Base-by-base conservation (phyloP, 1,140 invertebrate species). In the Ceratitis capitata region DNA sequence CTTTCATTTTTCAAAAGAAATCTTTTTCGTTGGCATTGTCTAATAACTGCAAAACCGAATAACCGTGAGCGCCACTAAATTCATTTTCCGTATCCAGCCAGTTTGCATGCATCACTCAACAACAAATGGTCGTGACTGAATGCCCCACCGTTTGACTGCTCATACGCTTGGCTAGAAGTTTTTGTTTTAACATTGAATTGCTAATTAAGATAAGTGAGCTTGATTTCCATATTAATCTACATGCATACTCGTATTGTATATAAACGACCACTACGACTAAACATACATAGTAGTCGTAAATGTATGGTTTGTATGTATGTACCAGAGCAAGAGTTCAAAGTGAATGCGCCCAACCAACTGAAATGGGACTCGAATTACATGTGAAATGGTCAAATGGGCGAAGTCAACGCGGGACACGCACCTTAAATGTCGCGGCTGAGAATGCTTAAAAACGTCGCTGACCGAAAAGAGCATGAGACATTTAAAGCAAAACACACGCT, bases 161-260 rank as follows among this genome's bases (percentile, higher is more conserved):
- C 39, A 78, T n/a, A 78, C 69, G 69, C 39, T 78, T 23, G 39
- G 69, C 45, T 78, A 32, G n/a, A 16, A 19, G 35, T 84, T 61
- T 49, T 64, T 85, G 82, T 74, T 84, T 64, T 85, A 53, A 83
- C 82, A 74, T 74, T 69, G 56, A 85, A 85, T 84, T 85, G 82
- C 82, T 85, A 85, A 85, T 85, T 85, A 85, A 84, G 85, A 84
- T 85, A 85, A 85, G 85, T 84, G 85, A 83, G 58, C 29, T n/a
- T 42, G 58, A 85, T 83, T 85, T 84, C 58, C 85, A 85, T 85
- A 83, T 85, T 84, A 83, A 85, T 74, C 58, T 78, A 83, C 58
- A 7, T 45, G 45, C 16, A 45, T 56, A 56, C 0, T n/a, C n/a
- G n/a, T n/a, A n/a, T n/a, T n/a, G n/a, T n/a, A n/a, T n/a, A n/a